Base-by-base conservation (phyloP, 1,140 invertebrate genomes). In the Drosophila pandora region DNA sequence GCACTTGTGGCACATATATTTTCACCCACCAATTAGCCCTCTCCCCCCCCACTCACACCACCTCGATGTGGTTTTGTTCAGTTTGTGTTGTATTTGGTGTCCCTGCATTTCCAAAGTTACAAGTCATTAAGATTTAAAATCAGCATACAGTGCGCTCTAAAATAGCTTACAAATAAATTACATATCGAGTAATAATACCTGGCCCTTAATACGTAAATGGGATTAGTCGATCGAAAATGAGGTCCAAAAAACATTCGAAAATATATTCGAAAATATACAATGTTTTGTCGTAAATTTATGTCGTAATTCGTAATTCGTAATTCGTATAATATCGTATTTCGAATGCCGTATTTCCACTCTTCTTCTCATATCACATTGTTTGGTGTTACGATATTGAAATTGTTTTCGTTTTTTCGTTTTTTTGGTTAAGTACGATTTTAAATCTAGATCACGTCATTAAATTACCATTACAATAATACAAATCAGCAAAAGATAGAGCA, bases 1-100 rank as follows among this genome's bases (percentile, higher is more conserved):
- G 37, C 79, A 77, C 79, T 77, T 65, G 74, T 82, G 79, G 70
- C 76, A 72, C 80, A 83, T 70, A 81, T 74, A 52, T 73, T 83
- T 83, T 84, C 70, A 79, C 76, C 80, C 70, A 54, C 61, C 58
- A 82, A 78, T 82, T 81, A 76, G 58, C 43, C 41, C 48, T 56
- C 60, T 10, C 37, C 8, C 37, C 3, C 3, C 37, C 12, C 3
- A 1, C 12, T 6, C 2, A 17, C 41, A 53, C 68, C 41, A 60
- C 13, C 13, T 21, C 2, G 2, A 25, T 28, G 7, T 5, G 39
- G 39, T 43, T 47, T 21, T 22, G 21, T 47, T 47, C 9, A 22
- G 8, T 10, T 47, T 47, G 17, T 39, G 48, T 55, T 65, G 25
- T 37, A 28, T 43, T 58, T 43, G 41, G 2, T 57, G 61, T 65